These are phyloP conservation scores for Thomomys bottae DNA, from an alignment of 2,113 vertebrate genomes.

Conservation along the genomic window DNA sequence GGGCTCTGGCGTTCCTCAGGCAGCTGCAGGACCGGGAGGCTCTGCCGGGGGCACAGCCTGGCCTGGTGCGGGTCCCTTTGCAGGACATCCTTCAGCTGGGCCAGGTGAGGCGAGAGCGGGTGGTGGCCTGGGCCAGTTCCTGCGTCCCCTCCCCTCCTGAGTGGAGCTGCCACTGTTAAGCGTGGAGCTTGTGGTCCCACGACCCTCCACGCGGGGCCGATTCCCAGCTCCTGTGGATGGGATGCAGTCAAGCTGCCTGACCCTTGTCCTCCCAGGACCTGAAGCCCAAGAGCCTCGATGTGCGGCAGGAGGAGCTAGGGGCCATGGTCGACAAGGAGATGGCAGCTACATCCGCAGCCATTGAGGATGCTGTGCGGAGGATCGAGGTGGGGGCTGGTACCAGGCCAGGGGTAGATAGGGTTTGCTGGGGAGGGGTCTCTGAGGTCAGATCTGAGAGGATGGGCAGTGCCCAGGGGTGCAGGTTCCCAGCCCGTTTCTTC, in stretches of 20 bases:
- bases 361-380: slow-evolving; percentile 94
- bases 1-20: slow-evolving; percentile 87
- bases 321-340: slow-evolving; percentile 99
- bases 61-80: slow-evolving; percentile 81
- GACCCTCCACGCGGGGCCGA: too few species aligned
- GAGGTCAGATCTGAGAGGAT: not conserved
- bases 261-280: slow-evolving; percentile 87
- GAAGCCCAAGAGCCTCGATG: slow-evolving; percentile 93
- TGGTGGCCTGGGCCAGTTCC: fast-evolving
- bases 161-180: not conserved
- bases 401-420: fast-evolving
- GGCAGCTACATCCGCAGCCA: slow-evolving; percentile 94
- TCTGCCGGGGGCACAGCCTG: slow-evolving; percentile 86
- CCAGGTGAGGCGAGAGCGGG: slow-evolving; percentile 85
- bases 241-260: not conserved
- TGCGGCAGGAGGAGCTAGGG: slow-evolving; percentile 95
- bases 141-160: fast-evolving
- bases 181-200: too few species aligned
- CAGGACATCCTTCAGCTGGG: slow-evolving; percentile 90
- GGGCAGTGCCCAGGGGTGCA: not conserved
- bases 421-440: not conserved
- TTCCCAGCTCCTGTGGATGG: not conserved
- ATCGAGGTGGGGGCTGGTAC: slow-evolving; percentile 90
- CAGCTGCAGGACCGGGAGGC: slow-evolving; percentile 89
- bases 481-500: fast-evolving